Evolutionary conservation across 2,888 invertebrate genomes (phyloP), one percentile per base, ranked within the genome.

Genomic region (Ochropacha duplaris): DNA sequence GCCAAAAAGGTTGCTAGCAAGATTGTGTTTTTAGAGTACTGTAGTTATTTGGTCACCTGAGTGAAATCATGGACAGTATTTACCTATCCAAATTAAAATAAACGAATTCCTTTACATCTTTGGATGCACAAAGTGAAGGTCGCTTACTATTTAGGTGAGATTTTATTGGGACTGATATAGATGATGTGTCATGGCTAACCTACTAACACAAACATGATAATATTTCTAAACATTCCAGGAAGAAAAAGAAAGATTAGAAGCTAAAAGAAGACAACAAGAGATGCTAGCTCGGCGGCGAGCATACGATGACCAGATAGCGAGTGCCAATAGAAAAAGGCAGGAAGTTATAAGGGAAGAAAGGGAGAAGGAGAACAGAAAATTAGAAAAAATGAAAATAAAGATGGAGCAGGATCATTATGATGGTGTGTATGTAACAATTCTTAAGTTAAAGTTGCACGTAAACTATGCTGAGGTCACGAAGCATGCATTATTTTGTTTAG

Each of bases 341-440:
- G 86, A 88, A 44, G 57, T 76, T 2, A 64, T 91, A 4, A 65
- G 74, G 51, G 78, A 76, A 24, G 91, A 91, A 64, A 83, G 88
- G 54, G 88, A 90, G 59, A 80, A 75, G 57, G 92, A 90, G 63
- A 89, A 84, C 57, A 83, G 65, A 56, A 79, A 78, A 54, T 54
- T 90, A 11, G 89, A 90, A 49, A 83, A 67, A 56, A 86, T 90
- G 66, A 87, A 72, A 54, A 81, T 81, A 71, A 90, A 83, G 62
- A 88, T 92, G 88, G 90, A 90, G 59, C 74, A 83, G 57, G 92
- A 92, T 64, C 84, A 91, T 74, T 84, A 75, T 65, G 83, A 88
- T 55, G 88, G 92, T 91, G 71, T 11, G 22, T 54, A 44, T n/a
- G 39, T 39, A 5, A 39, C 39, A n/a, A n/a, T n/a, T n/a, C n/a